Percentiles rank a stretch among this genome's conserved stretches.
These are phyloP conservation scores for Sturnira hondurensis DNA, from an alignment of 2,113 vertebrate species.

Conservation along the genomic window DNA sequence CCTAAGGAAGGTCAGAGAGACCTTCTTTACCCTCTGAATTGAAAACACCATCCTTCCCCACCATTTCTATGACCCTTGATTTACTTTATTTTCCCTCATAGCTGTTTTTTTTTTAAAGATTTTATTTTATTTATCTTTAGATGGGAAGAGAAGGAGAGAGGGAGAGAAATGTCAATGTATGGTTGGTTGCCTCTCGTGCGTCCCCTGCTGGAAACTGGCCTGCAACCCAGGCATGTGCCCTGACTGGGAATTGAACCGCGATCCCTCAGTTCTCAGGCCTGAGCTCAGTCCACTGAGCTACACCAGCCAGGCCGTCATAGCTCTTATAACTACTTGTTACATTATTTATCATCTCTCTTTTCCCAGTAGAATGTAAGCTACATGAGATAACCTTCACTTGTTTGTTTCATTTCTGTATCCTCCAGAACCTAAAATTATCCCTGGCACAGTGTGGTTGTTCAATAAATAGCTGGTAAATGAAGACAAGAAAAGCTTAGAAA, in stretches of 20 bases:
- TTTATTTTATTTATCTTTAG: too few relatives aligned
- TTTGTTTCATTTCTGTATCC: not conserved
- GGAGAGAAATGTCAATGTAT: too few relatives aligned
- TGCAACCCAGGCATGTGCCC: too few relatives aligned
- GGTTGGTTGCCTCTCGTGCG: too few relatives aligned
- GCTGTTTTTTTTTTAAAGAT: too few relatives aligned
- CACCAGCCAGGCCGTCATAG: too few relatives aligned
- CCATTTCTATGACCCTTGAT: not conserved
- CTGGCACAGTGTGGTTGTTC: not conserved
- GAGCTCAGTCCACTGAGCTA: too few relatives aligned
- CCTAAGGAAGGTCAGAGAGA: not conserved
- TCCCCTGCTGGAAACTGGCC: too few relatives aligned
- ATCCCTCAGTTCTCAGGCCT: too few relatives aligned
- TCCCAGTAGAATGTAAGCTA: not conserved
- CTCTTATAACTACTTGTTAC: not conserved
- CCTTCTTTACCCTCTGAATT: not conserved
- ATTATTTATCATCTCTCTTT: not conserved
- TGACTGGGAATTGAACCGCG: too few relatives aligned
- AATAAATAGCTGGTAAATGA: not conserved
- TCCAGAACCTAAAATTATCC: not conserved
- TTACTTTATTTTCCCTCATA: not conserved
- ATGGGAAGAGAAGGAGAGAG: too few relatives aligned
- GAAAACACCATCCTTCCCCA: not conserved
- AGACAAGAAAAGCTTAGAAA: not conserved
- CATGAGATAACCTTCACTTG: not conserved